These are phyloP conservation scores for Dasyurus viverrinus DNA, from an alignment of 2,113 vertebrate species.

Conservation along the genomic window DNA sequence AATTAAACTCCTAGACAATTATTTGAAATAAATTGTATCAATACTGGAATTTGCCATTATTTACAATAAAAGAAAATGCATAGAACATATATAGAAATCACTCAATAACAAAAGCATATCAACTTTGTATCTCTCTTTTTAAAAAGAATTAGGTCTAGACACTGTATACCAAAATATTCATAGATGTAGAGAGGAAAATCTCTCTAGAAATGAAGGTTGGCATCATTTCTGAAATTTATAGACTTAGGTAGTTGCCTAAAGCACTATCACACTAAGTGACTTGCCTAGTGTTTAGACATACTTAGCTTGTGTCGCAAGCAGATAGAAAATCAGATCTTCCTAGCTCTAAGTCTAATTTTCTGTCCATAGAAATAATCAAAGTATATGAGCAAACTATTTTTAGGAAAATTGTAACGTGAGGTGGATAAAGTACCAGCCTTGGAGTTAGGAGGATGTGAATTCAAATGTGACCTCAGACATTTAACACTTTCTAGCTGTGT, in stretches of 20 bases:
- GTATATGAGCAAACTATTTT: background rate
- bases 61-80: background rate
- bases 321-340: background rate
- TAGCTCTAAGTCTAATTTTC: background rate
- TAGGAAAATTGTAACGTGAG: no score
- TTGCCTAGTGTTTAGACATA: background rate
- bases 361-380: background rate
- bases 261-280: background rate
- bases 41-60: slow-evolving; percentile 63
- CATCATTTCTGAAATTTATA: background rate
- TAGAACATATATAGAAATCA: slow-evolving; percentile 21
- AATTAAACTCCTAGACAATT: slow-evolving; percentile 56
- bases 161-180: background rate
- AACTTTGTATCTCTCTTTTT: background rate
- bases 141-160: background rate
- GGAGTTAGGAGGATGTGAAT: no score
- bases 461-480: no score
- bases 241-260: background rate
- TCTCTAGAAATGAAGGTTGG: background rate
- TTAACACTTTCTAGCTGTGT: no score
- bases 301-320: background rate
- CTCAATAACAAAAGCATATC: background rate
- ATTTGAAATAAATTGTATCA: slow-evolving; percentile 54
- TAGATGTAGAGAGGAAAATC: background rate
- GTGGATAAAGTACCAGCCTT: no score